Evolutionary conservation across 35 echinoderm and acorn worm genomes (phyloP), one percentile per base, ranked within the genome.

Genomic region (Lytechinus pictus): DNA sequence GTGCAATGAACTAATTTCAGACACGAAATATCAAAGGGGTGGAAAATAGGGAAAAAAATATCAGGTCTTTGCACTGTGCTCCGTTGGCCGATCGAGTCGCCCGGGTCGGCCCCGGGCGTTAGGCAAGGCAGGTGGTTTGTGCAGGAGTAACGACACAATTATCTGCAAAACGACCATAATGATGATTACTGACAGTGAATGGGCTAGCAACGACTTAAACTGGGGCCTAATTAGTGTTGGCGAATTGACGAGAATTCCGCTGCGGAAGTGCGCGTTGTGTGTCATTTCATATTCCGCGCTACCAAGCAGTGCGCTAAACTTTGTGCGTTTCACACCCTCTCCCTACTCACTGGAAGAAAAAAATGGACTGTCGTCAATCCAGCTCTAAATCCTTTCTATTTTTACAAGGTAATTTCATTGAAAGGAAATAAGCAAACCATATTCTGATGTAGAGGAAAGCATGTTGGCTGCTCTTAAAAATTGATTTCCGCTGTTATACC

Each of bases 131-230:
- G 92, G 92, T 93, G 92, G 92, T 93, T 93, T 79, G 11, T 54
- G 92, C 9, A 6, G 92, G 55, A 10, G 29, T 93, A 53, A 93
- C 92, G 92, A 93, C 92, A 93, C 92, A 93, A 93, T 93, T 93
- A 93, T 93, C 92, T 93, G 92, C 92, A 93, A 93, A 93, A 93
- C 92, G 92, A 93, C 92, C 14, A 93, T 93, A 93, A 93, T 93
- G 92, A 93, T 93, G 92, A 93, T 93, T 93, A 57, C 52, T 93
- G 92, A 33, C 52, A 54, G 53, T 93, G 55, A 54, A 93, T 93
- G 54, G 88, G n/a, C 29, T 54, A 93, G 54, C n/a, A 93, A 57
- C 52, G 92, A 93, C n/a, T 93, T n/a, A 27, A 24, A 57, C 52
- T 93, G 27, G 54, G 55, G 14, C 54, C 52, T 93, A 93, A 93